Evolutionary conservation across 2,888 invertebrate genomes (phyloP), one percentile per base, ranked within the genome.

Genomic region (Melieria omissa): DNA sequence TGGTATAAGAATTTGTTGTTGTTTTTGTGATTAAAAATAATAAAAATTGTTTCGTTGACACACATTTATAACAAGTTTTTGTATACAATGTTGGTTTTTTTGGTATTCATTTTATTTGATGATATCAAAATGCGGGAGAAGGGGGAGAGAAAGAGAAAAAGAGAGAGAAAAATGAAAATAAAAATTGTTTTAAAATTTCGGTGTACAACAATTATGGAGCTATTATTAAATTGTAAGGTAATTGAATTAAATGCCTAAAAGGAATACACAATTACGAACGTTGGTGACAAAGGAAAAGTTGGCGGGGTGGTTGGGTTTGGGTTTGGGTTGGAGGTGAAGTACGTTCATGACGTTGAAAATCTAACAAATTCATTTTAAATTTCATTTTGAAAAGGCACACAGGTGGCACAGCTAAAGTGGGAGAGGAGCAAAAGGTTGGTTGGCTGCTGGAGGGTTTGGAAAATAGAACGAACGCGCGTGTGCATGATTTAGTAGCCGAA

Each of bases 161-260:
- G 73, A 73, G 71, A 75, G 71, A 75, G 64, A 72, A 60, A 58
- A 73, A 69, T 70, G 64, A 73, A 44, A 65, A 67, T 71, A 67
- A 67, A 70, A 74, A 62, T 57, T 61, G 29, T n/a, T 65, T 52
- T 70, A 70, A 65, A 75, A 60, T 65, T 45, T 70, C 69, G 73
- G 68, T 68, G 54, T 71, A 77, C 74, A 74, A 77, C 73, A 77
- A 72, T 74, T 71, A 75, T 70, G 70, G 57, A 67, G 42, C 52
- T 58, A 47, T 45, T 65, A 52, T 54, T 44, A 60, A 47, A 67
- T 14, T n/a, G 29, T 42, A 8, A 49, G 12, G 49, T 49, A 49
- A 49, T 49, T 49, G 49, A 49, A 29, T 29, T 29, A 29, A 29
- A 29, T 42, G n/a, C 63, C 46, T 4, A 63, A 63, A 29, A 54